Evolutionary conservation across 2,797 vertebrate species (phyloP).

Genomic region (Cuculus canorus): DNA sequence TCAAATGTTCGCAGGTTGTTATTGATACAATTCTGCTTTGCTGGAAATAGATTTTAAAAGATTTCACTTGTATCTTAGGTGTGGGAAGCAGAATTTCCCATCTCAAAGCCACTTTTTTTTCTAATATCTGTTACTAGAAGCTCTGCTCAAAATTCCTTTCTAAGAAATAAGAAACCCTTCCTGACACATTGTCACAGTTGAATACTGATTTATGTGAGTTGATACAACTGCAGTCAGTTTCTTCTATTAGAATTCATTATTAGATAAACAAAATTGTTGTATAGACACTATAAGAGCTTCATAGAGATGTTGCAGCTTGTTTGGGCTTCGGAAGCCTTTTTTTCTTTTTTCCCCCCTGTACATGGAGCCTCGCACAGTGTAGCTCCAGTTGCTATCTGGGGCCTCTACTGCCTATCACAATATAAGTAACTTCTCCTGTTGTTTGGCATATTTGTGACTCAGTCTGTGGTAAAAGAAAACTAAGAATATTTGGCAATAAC

Average conservation of each 20-base stretch:
- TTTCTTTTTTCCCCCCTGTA: background rate
- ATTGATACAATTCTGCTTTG: background rate
- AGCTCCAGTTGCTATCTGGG: background rate
- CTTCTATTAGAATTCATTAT: background rate
- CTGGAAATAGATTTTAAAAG: background rate
- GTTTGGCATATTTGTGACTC: background rate
- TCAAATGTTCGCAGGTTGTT: too few species aligned
- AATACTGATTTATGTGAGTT: background rate
- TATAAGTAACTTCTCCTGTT: background rate
- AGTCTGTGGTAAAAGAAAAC: conserved; percentile 36
- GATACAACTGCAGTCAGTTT: background rate
- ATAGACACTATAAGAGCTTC: background rate
- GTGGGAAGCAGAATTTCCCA: background rate
- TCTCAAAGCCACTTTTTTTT: background rate
- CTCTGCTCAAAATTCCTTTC: background rate
- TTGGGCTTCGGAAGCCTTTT: background rate
- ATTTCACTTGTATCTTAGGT: background rate
- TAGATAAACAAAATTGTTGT: background rate
- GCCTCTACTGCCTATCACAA: background rate
- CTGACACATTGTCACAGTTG: background rate
- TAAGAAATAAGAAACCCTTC: background rate
- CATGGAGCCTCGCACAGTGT: background rate
- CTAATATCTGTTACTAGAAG: background rate
- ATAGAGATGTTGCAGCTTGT: background rate
- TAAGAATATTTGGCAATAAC: conserved; percentile 20